Base-by-base conservation (phyloP, 23 tunicate genomes). In the Aplidium turbinatum region DNA sequence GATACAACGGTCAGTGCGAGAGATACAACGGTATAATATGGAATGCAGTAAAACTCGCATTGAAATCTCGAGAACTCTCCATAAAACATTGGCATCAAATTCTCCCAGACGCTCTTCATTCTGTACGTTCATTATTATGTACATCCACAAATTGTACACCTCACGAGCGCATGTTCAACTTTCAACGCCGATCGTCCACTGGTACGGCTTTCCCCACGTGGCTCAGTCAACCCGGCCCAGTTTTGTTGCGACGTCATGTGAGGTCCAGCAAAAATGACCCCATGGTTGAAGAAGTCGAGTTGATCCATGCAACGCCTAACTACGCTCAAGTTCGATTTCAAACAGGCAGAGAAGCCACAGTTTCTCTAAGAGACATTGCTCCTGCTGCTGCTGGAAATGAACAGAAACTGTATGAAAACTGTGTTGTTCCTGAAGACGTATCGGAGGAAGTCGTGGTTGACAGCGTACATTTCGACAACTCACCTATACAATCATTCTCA, bases 1-100 rank as follows among this genome's bases (percentile, higher is more conserved):
- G n/a, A n/a, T n/a, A n/a, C n/a, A n/a, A n/a, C n/a, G 46, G 47
- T 21, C 69, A 57, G 24, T 73, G 77, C 23, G 77, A 73, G 34
- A 54, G 57, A 24, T 66, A 64, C 38, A 76, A 65, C 25, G 57
- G 57, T 5, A 35, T 57, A 4, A 55, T 57, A 55, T 56, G 69
- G 79, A 56, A 34, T 5, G 33, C 67, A 3, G 26, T 57, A 2
- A 3, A 9, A 7, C 16, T 27, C 4, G 79, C 79, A 13, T 73
- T 73, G 31, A 57, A 73, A 33, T 30, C 68, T 31, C 27, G 31
- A 3, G 31, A 33, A 3, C 34, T 73, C 28, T 68, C 79, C 6
- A 70, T 33, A 4, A 31, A 13, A 32, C 47, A 56, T 35, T 54
- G 79, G 79, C 48, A 57, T 9, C 6, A 4, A 19, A 68, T 73